Evolutionary conservation across 2,888 invertebrate genomes (phyloP).

Genomic region (Congeria kusceri): DNA sequence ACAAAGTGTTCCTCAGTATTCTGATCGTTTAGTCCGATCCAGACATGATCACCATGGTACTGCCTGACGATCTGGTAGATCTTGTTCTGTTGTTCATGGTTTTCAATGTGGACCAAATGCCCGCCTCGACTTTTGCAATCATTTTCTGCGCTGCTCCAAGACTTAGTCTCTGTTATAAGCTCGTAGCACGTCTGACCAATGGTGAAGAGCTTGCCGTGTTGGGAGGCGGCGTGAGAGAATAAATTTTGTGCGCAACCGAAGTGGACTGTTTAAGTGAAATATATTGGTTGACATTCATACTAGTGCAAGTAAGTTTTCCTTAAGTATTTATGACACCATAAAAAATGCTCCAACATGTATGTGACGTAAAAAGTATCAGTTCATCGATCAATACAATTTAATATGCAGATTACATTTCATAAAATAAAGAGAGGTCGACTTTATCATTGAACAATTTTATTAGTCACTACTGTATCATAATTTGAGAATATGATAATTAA

Average conservation of each 20-base stretch:
- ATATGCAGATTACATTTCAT: no score
- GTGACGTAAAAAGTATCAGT: no score
- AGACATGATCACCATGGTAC: background rate
- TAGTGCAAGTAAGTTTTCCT: no score
- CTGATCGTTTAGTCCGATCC: slow-evolving; percentile 1
- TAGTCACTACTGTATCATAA: no score
- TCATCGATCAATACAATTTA: no score
- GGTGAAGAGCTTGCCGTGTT: background rate
- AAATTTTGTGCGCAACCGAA: background rate
- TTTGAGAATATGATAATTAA: no score
- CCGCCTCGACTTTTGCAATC: background rate
- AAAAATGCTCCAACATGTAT: no score
- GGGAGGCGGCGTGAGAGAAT: background rate
- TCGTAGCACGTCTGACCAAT: slow-evolving; percentile 2
- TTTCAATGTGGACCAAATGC: background rate
- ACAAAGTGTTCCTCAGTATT: background rate
- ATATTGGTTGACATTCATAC: no score
- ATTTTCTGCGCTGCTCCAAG: background rate
- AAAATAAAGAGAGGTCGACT: no score
- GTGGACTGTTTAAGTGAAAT: background rate
- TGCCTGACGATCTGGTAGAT: background rate
- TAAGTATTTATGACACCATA: no score
- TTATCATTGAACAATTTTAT: no score
- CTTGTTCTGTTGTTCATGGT: slow-evolving; percentile 1
- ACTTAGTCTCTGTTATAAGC: background rate